A percentile compares a stretch with the other conserved stretches of the same genome.
Conservation (phyloP, 1,140 invertebrate genomes). For the Danaus plexippus region DNA sequence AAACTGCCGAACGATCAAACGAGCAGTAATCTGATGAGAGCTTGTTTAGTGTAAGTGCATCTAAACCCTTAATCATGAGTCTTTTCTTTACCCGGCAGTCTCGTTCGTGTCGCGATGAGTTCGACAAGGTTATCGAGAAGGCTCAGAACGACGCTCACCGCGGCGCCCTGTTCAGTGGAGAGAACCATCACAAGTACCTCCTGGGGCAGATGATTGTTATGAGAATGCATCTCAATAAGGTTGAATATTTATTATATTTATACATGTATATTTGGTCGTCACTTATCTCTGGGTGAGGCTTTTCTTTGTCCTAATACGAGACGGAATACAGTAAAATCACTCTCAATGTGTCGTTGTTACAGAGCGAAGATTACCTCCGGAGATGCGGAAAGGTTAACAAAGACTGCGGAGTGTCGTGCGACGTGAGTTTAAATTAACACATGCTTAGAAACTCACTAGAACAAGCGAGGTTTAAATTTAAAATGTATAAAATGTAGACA, state of each 20-base stretch:
- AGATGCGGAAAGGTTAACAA: slow-evolving; percentile 36
- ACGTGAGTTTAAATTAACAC: slow-evolving; percentile 32
- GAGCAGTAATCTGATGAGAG: too few species aligned
- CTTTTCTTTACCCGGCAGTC: slow-evolving; percentile 34
- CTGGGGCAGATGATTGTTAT: slow-evolving; percentile 55
- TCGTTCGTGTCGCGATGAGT: slow-evolving; percentile 24
- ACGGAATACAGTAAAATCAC: too few species aligned
- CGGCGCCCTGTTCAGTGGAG: slow-evolving; percentile 42
- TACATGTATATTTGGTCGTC: too few species aligned
- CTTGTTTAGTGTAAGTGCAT: too few species aligned
- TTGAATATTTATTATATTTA: slow-evolving; percentile 14
- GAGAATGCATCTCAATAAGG: slow-evolving; percentile 59
- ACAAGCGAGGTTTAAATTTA: neutral
- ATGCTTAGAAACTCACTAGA: neutral
- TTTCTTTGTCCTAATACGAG: too few species aligned
- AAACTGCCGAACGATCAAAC: too few species aligned
- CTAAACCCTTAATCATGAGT: too few species aligned
- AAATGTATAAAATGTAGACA: neutral
- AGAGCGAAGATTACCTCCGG: slow-evolving; percentile 55
- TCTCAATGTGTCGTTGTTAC: too few species aligned
- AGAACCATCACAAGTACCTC: slow-evolving; percentile 57
- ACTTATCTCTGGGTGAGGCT: too few species aligned
- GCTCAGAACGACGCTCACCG: slow-evolving; percentile 38
- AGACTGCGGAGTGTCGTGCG: slow-evolving; percentile 42
- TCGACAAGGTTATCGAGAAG: slow-evolving; percentile 32